Percentiles rank a stretch among this genome's conserved stretches.
Conservation (phyloP, 2,113 vertebrate genomes). For the Chloebia gouldiae region DNA sequence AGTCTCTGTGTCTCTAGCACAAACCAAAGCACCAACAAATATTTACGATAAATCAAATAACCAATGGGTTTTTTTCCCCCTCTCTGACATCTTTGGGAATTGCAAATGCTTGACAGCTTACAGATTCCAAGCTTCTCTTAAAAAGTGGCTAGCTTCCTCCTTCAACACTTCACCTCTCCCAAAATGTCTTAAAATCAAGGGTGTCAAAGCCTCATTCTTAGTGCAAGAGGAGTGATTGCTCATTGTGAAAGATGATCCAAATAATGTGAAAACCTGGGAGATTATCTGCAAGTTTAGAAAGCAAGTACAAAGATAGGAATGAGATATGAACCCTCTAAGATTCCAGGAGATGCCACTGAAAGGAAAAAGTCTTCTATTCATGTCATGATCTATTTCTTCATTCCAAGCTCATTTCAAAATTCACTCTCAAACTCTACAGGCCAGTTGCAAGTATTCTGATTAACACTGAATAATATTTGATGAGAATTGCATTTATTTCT, state of each 20-base stretch:
- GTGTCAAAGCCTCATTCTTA: background rate
- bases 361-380: background rate
- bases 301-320: fast-evolving
- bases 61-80: fast-evolving
- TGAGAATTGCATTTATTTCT: background rate
- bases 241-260: background rate
- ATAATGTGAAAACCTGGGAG: fast-evolving
- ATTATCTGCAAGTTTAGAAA: background rate
- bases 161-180: background rate
- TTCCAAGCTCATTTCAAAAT: background rate
- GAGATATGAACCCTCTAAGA: background rate
- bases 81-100: background rate
- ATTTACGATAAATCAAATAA: background rate
- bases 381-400: background rate
- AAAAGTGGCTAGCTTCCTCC: background rate
- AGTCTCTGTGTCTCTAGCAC: background rate
- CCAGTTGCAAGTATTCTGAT: background rate
- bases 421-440: background rate
- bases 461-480: background rate
- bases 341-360: background rate
- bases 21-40: background rate
- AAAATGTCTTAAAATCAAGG: background rate
- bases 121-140: background rate
- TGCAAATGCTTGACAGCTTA: background rate
- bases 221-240: background rate